Percentiles rank a stretch among this genome's conserved stretches.
Conservation (phyloP, 2,888 invertebrate species). For the Aspidiotus rigidus region DNA sequence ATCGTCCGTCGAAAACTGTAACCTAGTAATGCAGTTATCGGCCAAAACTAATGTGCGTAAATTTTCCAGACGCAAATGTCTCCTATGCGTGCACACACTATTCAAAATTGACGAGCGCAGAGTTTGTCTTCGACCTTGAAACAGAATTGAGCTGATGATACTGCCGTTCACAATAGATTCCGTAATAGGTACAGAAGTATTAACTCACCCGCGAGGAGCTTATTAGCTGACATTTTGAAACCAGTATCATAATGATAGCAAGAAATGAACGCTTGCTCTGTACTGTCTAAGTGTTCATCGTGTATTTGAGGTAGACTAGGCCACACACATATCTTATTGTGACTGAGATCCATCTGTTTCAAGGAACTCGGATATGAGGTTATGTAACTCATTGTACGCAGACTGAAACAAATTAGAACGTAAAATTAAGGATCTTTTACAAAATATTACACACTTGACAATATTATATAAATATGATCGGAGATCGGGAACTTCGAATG, state of each 20-base stretch:
- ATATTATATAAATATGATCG: too few species aligned
- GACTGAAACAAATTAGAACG: conserved; percentile 36
- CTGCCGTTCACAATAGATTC: not conserved
- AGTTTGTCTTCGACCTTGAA: conserved; percentile 37
- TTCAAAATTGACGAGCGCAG: conserved; percentile 63
- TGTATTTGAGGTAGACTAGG: conserved; percentile 68
- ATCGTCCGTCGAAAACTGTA: conserved; percentile 72
- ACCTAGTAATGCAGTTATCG: conserved; percentile 71
- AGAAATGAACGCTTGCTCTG: conserved; percentile 58
- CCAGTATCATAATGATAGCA: conserved; percentile 54
- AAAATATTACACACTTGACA: conserved; percentile 41
- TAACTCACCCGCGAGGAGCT: conserved; percentile 14
- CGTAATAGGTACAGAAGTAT: not conserved
- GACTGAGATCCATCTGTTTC: conserved; percentile 84
- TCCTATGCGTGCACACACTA: conserved; percentile 74
- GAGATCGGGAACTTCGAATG: too few species aligned
- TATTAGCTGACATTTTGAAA: conserved; percentile 29
- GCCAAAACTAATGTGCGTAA: conserved; percentile 73
- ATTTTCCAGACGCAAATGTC: conserved; percentile 72
- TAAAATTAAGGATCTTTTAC: not conserved
- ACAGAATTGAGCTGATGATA: not conserved
- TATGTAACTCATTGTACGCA: conserved; percentile 64
- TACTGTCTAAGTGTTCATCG: conserved; percentile 44
- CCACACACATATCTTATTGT: conserved; percentile 85
- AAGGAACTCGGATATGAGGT: conserved; percentile 81